These are phyloP conservation scores for Pristionchus japonicus DNA, from an alignment of 2,888 invertebrate genomes.

Conservation along the genomic window DNA sequence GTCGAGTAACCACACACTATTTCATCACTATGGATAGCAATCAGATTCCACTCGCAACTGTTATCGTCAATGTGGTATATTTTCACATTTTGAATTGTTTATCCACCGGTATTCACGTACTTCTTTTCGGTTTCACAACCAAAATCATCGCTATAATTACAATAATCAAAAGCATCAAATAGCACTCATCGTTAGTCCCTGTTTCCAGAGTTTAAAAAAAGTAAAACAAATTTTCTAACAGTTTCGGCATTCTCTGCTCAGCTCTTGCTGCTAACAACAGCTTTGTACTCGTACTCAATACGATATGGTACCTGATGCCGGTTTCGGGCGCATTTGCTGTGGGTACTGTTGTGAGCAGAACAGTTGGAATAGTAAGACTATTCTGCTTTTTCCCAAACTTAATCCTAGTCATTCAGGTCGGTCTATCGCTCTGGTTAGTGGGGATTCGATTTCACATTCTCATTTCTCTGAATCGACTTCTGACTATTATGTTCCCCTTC, in stretches of 20 bases:
- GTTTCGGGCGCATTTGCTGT: background rate
- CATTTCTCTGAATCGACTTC: background rate
- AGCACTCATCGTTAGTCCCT: background rate
- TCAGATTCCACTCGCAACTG: no score
- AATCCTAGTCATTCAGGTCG: background rate
- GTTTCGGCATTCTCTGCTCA: background rate
- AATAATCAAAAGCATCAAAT: background rate
- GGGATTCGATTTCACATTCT: background rate
- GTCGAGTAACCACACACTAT: no score
- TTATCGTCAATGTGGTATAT: no score
- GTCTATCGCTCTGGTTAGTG: background rate
- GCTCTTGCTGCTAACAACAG: background rate
- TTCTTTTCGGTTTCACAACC: no score
- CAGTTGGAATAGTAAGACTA: background rate
- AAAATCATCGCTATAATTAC: no score
- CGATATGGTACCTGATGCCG: background rate
- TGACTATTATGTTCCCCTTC: background rate
- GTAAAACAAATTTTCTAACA: no score
- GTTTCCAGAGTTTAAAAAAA: no score
- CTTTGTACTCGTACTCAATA: background rate
- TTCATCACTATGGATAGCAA: no score
- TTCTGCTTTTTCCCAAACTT: no score
- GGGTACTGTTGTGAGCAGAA: background rate
- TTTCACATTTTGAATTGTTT: no score
- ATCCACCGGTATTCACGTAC: no score